These are phyloP conservation scores for Myodes glareolus DNA, from an alignment of 2,113 vertebrate genomes.

Conservation along the genomic window DNA sequence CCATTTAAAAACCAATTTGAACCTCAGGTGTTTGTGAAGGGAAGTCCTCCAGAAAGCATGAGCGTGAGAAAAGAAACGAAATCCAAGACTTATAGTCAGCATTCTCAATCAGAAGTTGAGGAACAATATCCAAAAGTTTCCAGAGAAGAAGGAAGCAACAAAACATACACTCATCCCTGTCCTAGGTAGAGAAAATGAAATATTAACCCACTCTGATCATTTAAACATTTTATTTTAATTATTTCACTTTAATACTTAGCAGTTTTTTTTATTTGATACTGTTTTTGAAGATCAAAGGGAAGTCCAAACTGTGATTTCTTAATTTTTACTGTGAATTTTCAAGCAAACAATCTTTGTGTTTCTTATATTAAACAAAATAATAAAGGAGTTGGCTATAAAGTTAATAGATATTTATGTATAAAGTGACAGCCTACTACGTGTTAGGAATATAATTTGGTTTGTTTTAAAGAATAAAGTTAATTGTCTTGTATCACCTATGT, in stretches of 20 bases:
- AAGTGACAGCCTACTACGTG: background rate
- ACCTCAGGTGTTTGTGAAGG: constrained; percentile 1
- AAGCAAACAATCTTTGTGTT: background rate
- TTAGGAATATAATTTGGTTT: background rate
- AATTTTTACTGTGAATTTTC: background rate
- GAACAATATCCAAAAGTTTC: background rate
- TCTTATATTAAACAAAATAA: background rate
- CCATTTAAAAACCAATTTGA: background rate
- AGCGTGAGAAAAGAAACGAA: background rate
- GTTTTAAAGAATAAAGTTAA: background rate
- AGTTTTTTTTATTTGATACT: constrained; percentile 12
- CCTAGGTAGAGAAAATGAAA: background rate
- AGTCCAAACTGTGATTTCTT: constrained; percentile 9
- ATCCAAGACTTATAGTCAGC: background rate
- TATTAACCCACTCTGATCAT: background rate
- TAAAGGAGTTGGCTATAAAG: background rate
- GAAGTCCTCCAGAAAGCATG: background rate
- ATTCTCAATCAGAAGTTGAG: background rate
- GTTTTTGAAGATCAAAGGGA: background rate
- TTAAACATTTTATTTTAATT: constrained; percentile 22
- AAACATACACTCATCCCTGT: constrained; percentile 15
- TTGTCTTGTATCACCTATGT: background rate
- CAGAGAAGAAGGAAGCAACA: background rate
- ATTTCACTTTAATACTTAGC: background rate
- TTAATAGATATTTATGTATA: background rate